These are phyloP conservation scores for Nyctibius grandis DNA, from an alignment of 2,797 vertebrate genomes.

Conservation along the genomic window DNA sequence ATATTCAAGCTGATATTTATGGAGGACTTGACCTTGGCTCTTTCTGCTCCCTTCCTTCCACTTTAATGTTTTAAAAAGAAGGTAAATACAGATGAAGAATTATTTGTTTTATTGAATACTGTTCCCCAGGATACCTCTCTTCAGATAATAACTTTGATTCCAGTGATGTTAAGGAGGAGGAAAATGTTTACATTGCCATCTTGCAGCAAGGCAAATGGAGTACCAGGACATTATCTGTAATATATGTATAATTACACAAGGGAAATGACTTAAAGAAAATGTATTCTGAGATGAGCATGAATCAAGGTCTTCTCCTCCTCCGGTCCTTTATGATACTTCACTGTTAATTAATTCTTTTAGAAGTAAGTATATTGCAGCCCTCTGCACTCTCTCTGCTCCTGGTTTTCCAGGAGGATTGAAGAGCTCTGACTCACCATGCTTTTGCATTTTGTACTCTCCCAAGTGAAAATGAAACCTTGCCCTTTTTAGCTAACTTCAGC, in stretches of 20 bases:
- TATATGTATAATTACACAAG: constrained; percentile 64
- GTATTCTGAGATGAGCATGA: constrained; percentile 44
- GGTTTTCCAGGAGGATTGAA: neutral
- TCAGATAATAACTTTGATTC: constrained; percentile 50
- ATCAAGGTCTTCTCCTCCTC: constrained; percentile 30
- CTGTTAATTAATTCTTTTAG: constrained; percentile 56
- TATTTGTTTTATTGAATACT: constrained; percentile 40
- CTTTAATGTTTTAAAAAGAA: constrained; percentile 4
- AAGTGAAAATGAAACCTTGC: neutral
- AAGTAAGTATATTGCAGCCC: constrained; percentile 6
- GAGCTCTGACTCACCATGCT: neutral
- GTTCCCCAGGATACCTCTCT: constrained; percentile 3
- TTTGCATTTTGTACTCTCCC: neutral
- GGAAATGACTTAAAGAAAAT: constrained; percentile 64
- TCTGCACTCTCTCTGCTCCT: neutral
- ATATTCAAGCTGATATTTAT: neutral
- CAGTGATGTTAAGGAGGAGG: constrained; percentile 36
- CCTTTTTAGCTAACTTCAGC: neutral
- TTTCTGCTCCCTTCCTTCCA: neutral
- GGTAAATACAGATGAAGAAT: neutral
- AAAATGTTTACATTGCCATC: constrained; percentile 52
- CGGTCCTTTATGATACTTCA: neutral
- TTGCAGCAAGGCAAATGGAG: constrained; percentile 41
- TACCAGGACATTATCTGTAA: constrained; percentile 54
- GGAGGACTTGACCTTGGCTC: neutral